A percentile compares a stretch with the other conserved stretches of the same genome.
Conservation (phyloP, 35 echinoderm and acorn worm genomes). For the Chiridota heheva region DNA sequence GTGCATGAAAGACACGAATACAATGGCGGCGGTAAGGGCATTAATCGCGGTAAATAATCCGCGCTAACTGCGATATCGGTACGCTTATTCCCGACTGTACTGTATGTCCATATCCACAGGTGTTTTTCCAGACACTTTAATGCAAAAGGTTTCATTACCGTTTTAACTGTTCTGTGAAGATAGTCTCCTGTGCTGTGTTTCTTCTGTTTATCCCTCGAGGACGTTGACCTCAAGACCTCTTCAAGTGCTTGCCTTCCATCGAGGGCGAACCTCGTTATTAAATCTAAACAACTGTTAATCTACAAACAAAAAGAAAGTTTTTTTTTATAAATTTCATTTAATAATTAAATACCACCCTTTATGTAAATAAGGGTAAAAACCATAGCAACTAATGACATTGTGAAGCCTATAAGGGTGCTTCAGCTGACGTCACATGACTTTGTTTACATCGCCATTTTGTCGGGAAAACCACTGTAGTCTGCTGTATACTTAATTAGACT, state of each 20-base stretch:
- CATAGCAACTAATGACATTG: not conserved
- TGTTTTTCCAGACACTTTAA: too few relatives aligned
- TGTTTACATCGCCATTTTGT: too few relatives aligned
- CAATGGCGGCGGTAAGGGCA: too few relatives aligned
- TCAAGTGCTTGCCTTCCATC: constrained; percentile 62
- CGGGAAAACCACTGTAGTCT: too few relatives aligned
- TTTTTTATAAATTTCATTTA: not conserved
- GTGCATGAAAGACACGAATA: too few relatives aligned
- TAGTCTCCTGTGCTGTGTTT: constrained; percentile 58
- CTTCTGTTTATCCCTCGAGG: constrained; percentile 66
- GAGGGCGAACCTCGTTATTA: constrained; percentile 51
- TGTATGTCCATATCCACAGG: too few relatives aligned
- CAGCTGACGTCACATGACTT: too few relatives aligned
- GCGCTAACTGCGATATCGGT: too few relatives aligned
- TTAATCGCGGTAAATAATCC: too few relatives aligned
- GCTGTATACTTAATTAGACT: too few relatives aligned
- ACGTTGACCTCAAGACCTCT: constrained; percentile 47
- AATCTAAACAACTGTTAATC: constrained; percentile 59
- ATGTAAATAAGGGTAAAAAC: not conserved
- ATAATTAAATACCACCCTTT: not conserved
- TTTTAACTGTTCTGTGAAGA: constrained; percentile 58
- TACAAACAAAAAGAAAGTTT: not conserved
- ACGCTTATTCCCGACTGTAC: too few relatives aligned
- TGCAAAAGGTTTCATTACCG: constrained; percentile 41
- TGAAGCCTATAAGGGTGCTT: not conserved